These are phyloP conservation scores for Aphidoletes aphidimyza DNA, from an alignment of 2,888 invertebrate species.

Conservation along the genomic window DNA sequence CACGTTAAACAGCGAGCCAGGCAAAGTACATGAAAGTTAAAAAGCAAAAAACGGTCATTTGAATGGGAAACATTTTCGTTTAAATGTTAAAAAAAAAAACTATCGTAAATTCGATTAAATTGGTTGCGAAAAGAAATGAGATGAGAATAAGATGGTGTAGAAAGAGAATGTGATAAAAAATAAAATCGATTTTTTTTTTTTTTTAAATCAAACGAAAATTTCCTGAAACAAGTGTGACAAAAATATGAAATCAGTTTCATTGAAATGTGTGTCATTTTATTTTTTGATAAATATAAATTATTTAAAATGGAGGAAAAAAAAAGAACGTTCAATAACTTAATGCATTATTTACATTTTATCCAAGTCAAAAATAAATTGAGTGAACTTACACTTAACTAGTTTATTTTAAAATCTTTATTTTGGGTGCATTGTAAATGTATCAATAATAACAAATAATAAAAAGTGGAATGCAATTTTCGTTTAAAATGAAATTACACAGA, in stretches of 20 bases:
- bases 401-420: constrained; percentile 15
- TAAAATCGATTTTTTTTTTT: no score
- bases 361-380: constrained; percentile 1
- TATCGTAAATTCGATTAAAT: neutral
- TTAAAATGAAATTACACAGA: constrained; percentile 14
- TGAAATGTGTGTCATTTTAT: neutral
- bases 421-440: neutral
- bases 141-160: neutral
- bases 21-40: constrained; percentile 22
- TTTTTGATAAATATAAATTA: constrained; percentile 1
- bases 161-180: neutral
- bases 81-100: no score
- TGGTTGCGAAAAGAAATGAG: neutral
- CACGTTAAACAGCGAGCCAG: constrained; percentile 44
- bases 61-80: neutral
- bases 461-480: constrained; percentile 25
- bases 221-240: constrained; percentile 36
- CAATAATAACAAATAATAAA: neutral
- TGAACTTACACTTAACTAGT: neutral
- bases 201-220: no score
- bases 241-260: neutral
- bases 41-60: constrained; percentile 28
- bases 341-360: constrained; percentile 1
- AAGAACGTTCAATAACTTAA: neutral
- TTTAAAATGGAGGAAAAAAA: neutral